phyloP scores from a whole-genome alignment of 1,140 invertebrate species.

The Lordiphosa mommai region DNA sequence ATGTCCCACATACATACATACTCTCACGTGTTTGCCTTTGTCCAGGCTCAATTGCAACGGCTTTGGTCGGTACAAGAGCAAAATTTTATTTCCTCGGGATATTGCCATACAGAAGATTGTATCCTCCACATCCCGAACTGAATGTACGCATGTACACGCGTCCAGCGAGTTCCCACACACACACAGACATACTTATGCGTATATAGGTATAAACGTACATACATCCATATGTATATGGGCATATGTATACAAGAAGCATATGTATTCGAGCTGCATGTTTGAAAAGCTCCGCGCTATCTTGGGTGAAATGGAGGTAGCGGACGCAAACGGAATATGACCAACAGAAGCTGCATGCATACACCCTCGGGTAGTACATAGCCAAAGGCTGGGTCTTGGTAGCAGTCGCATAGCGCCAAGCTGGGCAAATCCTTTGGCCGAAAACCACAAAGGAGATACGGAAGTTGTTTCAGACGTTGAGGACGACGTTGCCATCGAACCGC shows the following conservation, averaged over 20 bases:
- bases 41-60: conserved; percentile 7
- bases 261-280: conserved; percentile 45
- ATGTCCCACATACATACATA: conserved; percentile 16
- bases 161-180: conserved; percentile 20
- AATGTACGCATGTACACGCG: conserved; percentile 46
- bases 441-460: conserved; percentile 79
- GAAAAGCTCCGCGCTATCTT: conserved; percentile 64
- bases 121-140: conserved; percentile 41
- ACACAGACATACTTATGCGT: conserved; percentile 21
- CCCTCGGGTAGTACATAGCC: conserved; percentile 80
- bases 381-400: conserved; percentile 78
- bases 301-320: conserved; percentile 35
- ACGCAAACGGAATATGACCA: conserved; percentile 48
- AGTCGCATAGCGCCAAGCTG: conserved; percentile 74
- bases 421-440: conserved; percentile 72
- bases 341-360: conserved; percentile 78
- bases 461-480: conserved; percentile 64
- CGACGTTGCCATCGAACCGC: conserved; percentile 48
- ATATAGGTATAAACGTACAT: conserved; percentile 39
- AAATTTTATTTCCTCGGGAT: conserved; percentile 67
- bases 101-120: conserved; percentile 37
- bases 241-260: conserved; percentile 31
- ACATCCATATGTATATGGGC: conserved; percentile 21
- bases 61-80: conserved; percentile 21
- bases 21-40: conserved; percentile 16